phyloP scores from a whole-genome alignment of 2,888 invertebrate genomes.

The Hirtodrosophila cameraria region DNA sequence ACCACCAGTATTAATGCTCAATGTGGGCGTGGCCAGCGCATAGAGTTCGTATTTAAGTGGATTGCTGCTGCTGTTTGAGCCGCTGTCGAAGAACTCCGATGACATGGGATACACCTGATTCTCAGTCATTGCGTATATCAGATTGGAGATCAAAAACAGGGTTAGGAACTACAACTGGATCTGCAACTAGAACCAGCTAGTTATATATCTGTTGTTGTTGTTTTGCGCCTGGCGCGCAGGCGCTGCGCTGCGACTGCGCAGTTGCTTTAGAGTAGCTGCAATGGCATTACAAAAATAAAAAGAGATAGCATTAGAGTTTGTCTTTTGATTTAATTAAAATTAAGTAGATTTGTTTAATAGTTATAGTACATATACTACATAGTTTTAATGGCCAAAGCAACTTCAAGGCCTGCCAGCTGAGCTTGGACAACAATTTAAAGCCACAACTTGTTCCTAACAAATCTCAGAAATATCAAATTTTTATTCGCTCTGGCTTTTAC shows the following conservation, averaged over 20 bases:
- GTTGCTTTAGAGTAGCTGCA: constrained; percentile 49
- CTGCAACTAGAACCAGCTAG: no score
- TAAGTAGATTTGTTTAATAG: constrained; percentile 9
- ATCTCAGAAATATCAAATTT: no score
- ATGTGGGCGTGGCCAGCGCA: constrained; percentile 72
- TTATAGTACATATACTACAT: not conserved
- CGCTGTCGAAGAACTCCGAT: constrained; percentile 84
- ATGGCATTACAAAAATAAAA: constrained; percentile 16
- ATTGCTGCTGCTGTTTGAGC: constrained; percentile 83
- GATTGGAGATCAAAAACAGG: constrained; percentile 14
- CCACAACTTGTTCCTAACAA: no score
- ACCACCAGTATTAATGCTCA: constrained; percentile 63
- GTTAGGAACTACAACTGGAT: not conserved
- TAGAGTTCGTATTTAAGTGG: constrained; percentile 82
- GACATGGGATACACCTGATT: constrained; percentile 84
- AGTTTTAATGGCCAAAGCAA: constrained; percentile 1
- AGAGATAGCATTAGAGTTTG: constrained; percentile 11
- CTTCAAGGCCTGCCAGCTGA: constrained; percentile 20
- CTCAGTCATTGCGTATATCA: constrained; percentile 81
- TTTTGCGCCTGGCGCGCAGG: constrained; percentile 45
- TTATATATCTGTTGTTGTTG: constrained; percentile 1
- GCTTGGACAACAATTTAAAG: not conserved
- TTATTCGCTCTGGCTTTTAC: no score
- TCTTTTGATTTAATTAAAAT: constrained; percentile 17
- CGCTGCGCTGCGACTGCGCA: constrained; percentile 51